Conservation (phyloP, 2,797 vertebrate genomes). For the Neosilurus hyrtlii region DNA sequence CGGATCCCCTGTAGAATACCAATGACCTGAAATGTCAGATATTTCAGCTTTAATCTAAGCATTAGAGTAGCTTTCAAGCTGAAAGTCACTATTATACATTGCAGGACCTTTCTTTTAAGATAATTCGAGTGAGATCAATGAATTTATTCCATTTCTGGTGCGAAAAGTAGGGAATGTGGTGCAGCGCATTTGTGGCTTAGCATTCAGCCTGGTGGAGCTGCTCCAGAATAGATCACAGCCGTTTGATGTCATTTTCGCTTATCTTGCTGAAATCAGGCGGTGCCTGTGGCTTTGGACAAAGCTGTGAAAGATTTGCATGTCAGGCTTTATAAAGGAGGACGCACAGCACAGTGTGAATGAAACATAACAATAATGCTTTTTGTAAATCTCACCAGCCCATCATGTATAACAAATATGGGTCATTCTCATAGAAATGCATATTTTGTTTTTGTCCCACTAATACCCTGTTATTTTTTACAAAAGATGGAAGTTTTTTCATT, state of each 20-base stretch:
- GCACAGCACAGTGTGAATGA: background rate
- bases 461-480: too few species aligned
- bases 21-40: slow-evolving; percentile 23
- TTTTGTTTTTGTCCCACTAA: too few species aligned
- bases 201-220: background rate
- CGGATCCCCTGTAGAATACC: slow-evolving; percentile 17
- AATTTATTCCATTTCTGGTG: background rate
- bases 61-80: slow-evolving; percentile 6
- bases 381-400: background rate
- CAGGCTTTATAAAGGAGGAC: background rate
- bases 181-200: background rate
- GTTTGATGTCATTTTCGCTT: background rate
- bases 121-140: background rate
- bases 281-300: background rate
- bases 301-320: too few species aligned
- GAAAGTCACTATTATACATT: background rate
- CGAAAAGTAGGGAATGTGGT: background rate
- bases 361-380: background rate
- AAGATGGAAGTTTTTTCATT: too few species aligned
- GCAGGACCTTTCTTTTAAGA: background rate
- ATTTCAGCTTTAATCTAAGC: slow-evolving; percentile 12
- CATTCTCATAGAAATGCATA: too few species aligned
- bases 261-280: slow-evolving; percentile 14
- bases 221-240: background rate
- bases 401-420: too few species aligned